phyloP scores from a whole-genome alignment of 1,140 invertebrate genomes.

The Pogonomyrmex barbatus region DNA sequence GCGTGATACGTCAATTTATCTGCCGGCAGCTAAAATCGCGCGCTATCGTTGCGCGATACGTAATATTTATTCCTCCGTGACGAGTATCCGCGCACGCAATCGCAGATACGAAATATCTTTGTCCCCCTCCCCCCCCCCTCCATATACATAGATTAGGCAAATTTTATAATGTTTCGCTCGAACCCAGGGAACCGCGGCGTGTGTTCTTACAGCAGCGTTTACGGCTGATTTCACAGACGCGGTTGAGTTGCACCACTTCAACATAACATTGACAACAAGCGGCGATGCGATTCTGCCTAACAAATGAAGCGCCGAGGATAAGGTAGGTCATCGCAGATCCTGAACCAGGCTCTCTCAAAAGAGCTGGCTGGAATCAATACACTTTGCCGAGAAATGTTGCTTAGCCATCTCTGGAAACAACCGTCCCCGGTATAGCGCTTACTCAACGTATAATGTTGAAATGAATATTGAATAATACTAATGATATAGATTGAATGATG shows the following conservation, averaged over 20 bases:
- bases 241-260: slow-evolving; percentile 24
- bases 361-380: slow-evolving; percentile 24
- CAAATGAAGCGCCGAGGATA: slow-evolving; percentile 32
- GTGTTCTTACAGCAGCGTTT: not conserved
- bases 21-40: slow-evolving; percentile 43
- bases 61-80: slow-evolving; percentile 42
- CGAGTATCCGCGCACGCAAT: slow-evolving; percentile 22
- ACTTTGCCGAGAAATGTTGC: slow-evolving; percentile 9
- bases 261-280: slow-evolving; percentile 2
- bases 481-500: slow-evolving; percentile 37
- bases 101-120: not conserved
- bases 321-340: slow-evolving; percentile 20
- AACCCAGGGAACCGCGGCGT: not conserved
- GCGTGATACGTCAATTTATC: slow-evolving; percentile 43
- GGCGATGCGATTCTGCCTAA: slow-evolving; percentile 3
- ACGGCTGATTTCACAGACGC: slow-evolving; percentile 25
- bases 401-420: not conserved
- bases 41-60: slow-evolving; percentile 32
- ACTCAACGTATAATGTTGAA: slow-evolving; percentile 38
- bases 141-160: slow-evolving; percentile 3
- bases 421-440: not conserved
- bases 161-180: not conserved
- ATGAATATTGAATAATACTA: slow-evolving; percentile 37
- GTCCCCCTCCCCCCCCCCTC: not conserved
- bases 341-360: slow-evolving; percentile 20